These are phyloP conservation scores for Apostichopus parvimensis DNA, from an alignment of 35 echinoderm and acorn worm species.

Conservation along the genomic window DNA sequence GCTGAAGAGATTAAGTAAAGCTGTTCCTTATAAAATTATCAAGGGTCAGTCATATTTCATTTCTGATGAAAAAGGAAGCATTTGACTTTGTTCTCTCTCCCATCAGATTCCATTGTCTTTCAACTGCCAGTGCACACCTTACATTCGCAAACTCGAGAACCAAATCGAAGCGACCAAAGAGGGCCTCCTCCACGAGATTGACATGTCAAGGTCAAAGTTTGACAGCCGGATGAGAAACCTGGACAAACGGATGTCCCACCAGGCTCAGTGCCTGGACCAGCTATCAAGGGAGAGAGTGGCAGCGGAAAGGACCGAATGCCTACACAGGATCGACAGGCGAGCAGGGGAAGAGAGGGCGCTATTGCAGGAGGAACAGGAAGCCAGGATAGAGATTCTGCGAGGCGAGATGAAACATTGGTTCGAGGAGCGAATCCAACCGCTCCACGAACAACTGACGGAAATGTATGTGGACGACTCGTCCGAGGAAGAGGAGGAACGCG, in stretches of 20 bases:
- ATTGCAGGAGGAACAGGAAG: constrained; percentile 69
- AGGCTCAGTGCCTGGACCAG: constrained; percentile 85
- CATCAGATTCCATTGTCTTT: constrained; percentile 72
- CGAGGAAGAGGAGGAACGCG: neutral
- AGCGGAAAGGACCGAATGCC: constrained; percentile 84
- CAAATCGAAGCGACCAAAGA: constrained; percentile 97
- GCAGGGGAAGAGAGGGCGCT: constrained; percentile 77
- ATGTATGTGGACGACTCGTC: constrained; percentile 10
- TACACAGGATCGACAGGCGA: constrained; percentile 82
- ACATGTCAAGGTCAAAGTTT: constrained; percentile 76
- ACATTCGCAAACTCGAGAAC: constrained; percentile 92
- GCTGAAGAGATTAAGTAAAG: no score
- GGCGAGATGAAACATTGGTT: constrained; percentile 79
- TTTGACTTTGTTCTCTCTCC: neutral
- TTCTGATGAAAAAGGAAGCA: neutral
- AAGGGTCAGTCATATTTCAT: no score
- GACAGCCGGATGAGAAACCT: constrained; percentile 73
- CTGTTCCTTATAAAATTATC: no score
- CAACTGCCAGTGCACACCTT: constrained; percentile 81
- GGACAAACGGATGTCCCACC: constrained; percentile 88
- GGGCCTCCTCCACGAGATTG: constrained; percentile 90
- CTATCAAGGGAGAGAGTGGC: constrained; percentile 80
- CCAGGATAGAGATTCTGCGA: constrained; percentile 56
- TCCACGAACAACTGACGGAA: constrained; percentile 68
- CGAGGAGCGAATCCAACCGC: constrained; percentile 67